A percentile compares a stretch with the other conserved stretches of the same genome.
phyloP scores from a whole-genome alignment of 2,797 vertebrate genomes.

The Amblyopsis hoosieri region DNA sequence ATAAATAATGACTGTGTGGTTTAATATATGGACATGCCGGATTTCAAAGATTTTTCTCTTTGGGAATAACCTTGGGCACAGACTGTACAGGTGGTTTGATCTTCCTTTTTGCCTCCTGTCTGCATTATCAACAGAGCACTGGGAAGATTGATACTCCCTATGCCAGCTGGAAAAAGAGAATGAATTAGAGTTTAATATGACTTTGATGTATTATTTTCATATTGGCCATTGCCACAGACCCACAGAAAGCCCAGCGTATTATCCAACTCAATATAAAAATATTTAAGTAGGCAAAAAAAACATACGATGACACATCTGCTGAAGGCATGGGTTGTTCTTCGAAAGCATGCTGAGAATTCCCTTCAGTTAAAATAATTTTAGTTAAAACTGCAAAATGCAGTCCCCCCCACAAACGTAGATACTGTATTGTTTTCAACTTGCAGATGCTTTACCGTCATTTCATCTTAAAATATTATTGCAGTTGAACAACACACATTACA shows the following conservation, averaged over 20 bases:
- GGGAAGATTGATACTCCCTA: conserved; percentile 58
- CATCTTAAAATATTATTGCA: too few species aligned
- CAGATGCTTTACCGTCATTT: too few species aligned
- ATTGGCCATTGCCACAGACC: conserved; percentile 58
- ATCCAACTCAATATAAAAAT: conserved; percentile 51
- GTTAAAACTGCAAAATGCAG: too few species aligned
- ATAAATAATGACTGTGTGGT: conserved; percentile 18
- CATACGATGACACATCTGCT: too few species aligned
- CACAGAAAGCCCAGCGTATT: conserved; percentile 42
- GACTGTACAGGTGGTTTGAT: conserved; percentile 48
- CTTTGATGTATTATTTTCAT: conserved; percentile 77
- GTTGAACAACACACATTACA: too few species aligned
- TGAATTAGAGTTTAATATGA: conserved; percentile 72
- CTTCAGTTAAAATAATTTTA: too few species aligned
- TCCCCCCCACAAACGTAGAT: too few species aligned
- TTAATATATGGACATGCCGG: conserved; percentile 24
- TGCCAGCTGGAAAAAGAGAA: conserved; percentile 63
- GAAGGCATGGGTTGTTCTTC: too few species aligned
- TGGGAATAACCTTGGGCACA: conserved; percentile 50
- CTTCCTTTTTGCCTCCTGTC: conserved; percentile 37
- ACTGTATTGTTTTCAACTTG: too few species aligned
- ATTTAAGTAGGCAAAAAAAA: conserved; percentile 52
- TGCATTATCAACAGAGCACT: conserved; percentile 57
- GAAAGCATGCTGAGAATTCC: too few species aligned
- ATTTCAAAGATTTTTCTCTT: conserved; percentile 42